Conservation (phyloP, 2,888 invertebrate species). For the Metopia argyrocephala region DNA sequence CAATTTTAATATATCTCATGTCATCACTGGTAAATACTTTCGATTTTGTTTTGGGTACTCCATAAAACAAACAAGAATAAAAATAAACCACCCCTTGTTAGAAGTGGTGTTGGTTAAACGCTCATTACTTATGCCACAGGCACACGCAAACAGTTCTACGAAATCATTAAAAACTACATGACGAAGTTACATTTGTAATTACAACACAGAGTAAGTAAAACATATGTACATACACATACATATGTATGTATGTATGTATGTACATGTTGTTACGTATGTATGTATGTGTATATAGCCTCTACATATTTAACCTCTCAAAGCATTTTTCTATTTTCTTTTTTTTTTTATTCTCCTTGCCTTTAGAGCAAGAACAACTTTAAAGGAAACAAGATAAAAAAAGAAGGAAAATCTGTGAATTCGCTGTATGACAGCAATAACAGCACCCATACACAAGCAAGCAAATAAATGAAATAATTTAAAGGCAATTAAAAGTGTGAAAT, state of each 20-base stretch:
- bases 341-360: too few relatives aligned
- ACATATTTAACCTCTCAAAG: background rate
- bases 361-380: too few relatives aligned
- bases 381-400: background rate
- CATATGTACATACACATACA: background rate
- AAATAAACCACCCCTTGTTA: constrained; percentile 31
- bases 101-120: constrained; percentile 13
- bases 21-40: constrained; percentile 11
- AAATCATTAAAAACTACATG: too few relatives aligned
- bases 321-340: background rate
- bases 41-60: constrained; percentile 27
- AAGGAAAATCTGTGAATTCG: too few relatives aligned
- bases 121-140: background rate
- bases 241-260: background rate
- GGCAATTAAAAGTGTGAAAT: constrained; percentile 58
- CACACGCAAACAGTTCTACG: too few relatives aligned
- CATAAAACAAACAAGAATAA: background rate
- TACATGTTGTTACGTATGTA: background rate
- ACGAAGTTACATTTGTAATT: too few relatives aligned
- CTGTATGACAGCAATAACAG: background rate
- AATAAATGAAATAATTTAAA: constrained; percentile 60
- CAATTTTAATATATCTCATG: background rate
- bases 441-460: background rate
- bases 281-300: background rate
- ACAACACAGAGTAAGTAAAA: too few relatives aligned